Evolutionary conservation across 2,113 vertebrate genomes (phyloP), one percentile per base, ranked within the genome.

Genomic region (Xiphorhynchus elegans): DNA sequence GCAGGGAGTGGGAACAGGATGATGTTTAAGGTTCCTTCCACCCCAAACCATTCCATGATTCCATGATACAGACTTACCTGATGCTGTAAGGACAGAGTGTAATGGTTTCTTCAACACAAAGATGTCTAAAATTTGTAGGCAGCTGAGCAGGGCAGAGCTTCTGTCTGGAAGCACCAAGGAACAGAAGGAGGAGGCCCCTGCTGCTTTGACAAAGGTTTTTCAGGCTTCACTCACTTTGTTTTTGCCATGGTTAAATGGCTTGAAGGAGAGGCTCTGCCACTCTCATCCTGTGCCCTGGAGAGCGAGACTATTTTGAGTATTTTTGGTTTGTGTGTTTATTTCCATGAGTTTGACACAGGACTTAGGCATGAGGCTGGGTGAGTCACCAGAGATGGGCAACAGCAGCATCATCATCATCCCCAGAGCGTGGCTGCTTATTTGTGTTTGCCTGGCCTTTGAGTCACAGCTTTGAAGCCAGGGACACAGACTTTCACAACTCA

Each of bases 21-120:
- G 55, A 19, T 15, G 11, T 47, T 55, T 69, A 10, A 83, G 29
- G 20, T 49, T 5, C 17, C 13, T 64, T 42, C 20, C 70, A 35
- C 5, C 24, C 40, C 35, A 55, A 23, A 31, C 17, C 35, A 31
- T 47, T n/a, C 13, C n/a, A 10, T 53, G 20, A 21, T 31, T 47
- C 25, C 40, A 0, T 47, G 25, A 9, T 31, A 2, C 3, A 37
- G 37, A 2, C 1, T 0, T 24, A 25, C 17, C 42, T 50, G 64
- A 1, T 33, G 37, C 21, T 46, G 25, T 33, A 15, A 35, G 33
- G 73, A 20, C 49, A 60, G 63, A 25, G 3, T 6, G 4, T 4
- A 24, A 7, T 39, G n/a, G 25, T 31, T 91, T 72, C 28, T 49
- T 56, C 24, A 56, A 70, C 16, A 29, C 10, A 9, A 59, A 75